phyloP scores from a whole-genome alignment of 2,113 vertebrate genomes.

The Ammospiza nelsoni region DNA sequence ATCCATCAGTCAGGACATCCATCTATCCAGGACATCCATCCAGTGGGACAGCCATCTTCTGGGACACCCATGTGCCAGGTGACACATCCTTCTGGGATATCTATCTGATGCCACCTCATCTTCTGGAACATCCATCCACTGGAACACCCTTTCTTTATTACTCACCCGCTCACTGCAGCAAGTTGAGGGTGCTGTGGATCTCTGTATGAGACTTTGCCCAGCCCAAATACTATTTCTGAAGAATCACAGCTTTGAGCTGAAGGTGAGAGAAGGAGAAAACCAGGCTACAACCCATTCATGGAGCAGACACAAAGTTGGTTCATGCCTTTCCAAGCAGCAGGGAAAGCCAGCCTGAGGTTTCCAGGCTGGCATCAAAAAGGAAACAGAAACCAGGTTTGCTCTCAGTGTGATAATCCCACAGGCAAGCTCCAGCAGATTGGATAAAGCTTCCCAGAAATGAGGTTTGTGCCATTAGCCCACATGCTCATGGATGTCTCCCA shows the following conservation, averaged over 20 bases:
- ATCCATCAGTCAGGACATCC: not conserved
- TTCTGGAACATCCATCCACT: not conserved
- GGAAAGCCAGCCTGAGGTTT: not conserved
- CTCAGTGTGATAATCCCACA: not conserved
- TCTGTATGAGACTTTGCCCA: not conserved
- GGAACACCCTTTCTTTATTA: not conserved
- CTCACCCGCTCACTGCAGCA: not conserved
- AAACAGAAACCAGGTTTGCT: conserved; percentile 25
- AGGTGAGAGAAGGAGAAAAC: not conserved
- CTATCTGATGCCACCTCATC: not conserved
- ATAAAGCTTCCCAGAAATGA: not conserved
- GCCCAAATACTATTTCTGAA: fast-evolving
- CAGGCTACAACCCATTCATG: not conserved
- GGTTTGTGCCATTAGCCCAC: not conserved
- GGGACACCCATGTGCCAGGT: not conserved
- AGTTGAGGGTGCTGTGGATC: not conserved
- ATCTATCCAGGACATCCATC: not conserved
- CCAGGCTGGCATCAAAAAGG: not conserved
- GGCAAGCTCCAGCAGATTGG: not conserved
- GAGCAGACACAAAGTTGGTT: not conserved
- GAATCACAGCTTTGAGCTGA: not conserved
- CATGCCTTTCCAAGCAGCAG: not conserved
- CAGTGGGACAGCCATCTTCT: not conserved
- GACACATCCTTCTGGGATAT: not conserved
- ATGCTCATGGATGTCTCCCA: not conserved